phyloP scores from a whole-genome alignment of 2,113 vertebrate species.

The Hyla sarda region DNA sequence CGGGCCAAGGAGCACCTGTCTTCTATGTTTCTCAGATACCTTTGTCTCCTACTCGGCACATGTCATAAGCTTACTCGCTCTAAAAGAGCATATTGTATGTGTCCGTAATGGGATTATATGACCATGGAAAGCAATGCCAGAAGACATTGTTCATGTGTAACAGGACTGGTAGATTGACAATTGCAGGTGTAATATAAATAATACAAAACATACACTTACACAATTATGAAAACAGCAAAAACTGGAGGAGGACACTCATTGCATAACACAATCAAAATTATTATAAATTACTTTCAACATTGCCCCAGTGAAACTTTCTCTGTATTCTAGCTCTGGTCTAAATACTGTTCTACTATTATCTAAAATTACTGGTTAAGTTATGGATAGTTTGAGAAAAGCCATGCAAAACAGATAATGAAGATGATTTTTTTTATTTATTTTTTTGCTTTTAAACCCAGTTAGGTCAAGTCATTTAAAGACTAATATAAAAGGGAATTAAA shows the following conservation, averaged over 20 bases:
- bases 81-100: constrained; percentile 37
- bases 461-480: neutral
- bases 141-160: neutral
- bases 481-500: too few relatives aligned
- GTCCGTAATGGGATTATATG: constrained; percentile 50
- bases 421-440: neutral
- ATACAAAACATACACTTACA: neutral
- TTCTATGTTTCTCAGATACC: constrained; percentile 59
- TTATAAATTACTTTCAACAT: too few relatives aligned
- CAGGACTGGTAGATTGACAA: neutral
- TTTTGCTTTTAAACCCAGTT: neutral
- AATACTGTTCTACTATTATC: neutral
- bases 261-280: neutral
- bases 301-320: neutral
- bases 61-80: constrained; percentile 49
- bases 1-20: constrained; percentile 64
- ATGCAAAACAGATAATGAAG: neutral
- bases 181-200: neutral
- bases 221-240: neutral
- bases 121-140: constrained; percentile 7
- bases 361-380: neutral
- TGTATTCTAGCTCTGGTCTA: neutral
- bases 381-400: neutral
- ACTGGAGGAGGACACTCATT: neutral
- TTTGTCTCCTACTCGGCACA: constrained; percentile 41